Percentiles rank a stretch among this genome's conserved stretches.
Evolutionary conservation across 1,140 invertebrate species (phyloP).

Genomic region (Drosophila ohnishii): DNA sequence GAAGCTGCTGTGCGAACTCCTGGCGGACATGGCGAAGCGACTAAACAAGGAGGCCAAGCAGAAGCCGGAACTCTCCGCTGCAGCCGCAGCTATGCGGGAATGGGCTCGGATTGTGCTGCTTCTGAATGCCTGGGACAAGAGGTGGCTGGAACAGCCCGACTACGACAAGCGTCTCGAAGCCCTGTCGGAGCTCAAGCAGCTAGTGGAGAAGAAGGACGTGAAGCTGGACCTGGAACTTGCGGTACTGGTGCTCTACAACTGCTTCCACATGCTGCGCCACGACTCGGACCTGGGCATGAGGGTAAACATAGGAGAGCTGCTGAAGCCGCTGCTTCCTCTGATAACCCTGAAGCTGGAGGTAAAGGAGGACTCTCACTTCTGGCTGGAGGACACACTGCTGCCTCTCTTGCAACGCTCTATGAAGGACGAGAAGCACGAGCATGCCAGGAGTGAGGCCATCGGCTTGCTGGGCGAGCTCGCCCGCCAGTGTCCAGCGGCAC

Average conservation of each 20-base stretch:
- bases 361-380: slow-evolving; percentile 85
- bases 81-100: slow-evolving; percentile 63
- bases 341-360: slow-evolving; percentile 32
- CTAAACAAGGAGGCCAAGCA: slow-evolving; percentile 60
- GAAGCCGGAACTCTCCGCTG: background rate
- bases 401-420: slow-evolving; percentile 88
- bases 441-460: slow-evolving; percentile 90
- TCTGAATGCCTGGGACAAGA: slow-evolving; percentile 93
- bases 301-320: slow-evolving; percentile 89
- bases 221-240: slow-evolving; percentile 87
- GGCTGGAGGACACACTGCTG: slow-evolving; percentile 90
- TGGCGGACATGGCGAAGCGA: slow-evolving; percentile 85
- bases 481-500: slow-evolving; percentile 87
- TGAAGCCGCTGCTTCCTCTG: slow-evolving; percentile 86
- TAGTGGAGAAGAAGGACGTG: slow-evolving; percentile 82
- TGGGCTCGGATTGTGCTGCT: slow-evolving; percentile 85
- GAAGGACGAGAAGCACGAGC: slow-evolving; percentile 86
- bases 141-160: slow-evolving; percentile 96
- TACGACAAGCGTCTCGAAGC: slow-evolving; percentile 91
- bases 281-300: slow-evolving; percentile 92
- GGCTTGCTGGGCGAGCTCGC: slow-evolving; percentile 89
- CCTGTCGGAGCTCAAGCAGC: slow-evolving; percentile 85
- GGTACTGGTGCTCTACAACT: slow-evolving; percentile 91
- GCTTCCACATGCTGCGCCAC: slow-evolving; percentile 89
- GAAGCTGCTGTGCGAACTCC: slow-evolving; percentile 86